phyloP scores from a whole-genome alignment of 2,888 invertebrate genomes.

The Thera obeliscata region DNA sequence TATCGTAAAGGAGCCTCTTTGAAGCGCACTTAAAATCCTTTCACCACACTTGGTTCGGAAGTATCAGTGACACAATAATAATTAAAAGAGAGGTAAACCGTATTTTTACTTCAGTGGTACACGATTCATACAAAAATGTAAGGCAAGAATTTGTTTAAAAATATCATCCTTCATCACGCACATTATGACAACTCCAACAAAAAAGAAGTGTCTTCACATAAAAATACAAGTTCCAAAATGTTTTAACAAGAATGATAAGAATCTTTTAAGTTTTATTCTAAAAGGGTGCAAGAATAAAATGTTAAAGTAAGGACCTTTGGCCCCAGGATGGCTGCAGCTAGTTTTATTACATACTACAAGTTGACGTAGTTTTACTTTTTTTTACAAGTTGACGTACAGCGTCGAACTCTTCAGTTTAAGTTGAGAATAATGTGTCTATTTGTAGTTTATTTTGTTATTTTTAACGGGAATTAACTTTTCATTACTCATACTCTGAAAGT shows the following conservation, averaged over 20 bases:
- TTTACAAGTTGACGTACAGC: conserved; percentile 72
- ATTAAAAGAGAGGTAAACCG: too few species aligned
- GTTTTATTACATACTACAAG: conserved; percentile 75
- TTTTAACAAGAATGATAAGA: conserved; percentile 63
- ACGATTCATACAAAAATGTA: too few species aligned
- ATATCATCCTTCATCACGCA: conserved; percentile 39
- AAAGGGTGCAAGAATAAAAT: conserved; percentile 66
- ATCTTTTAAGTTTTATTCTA: conserved; percentile 62
- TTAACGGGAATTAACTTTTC: not conserved
- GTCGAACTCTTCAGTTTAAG: conserved; percentile 43
- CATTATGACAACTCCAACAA: conserved; percentile 46
- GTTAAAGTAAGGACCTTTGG: conserved; percentile 67
- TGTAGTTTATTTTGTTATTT: not conserved
- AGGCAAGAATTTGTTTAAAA: too few species aligned
- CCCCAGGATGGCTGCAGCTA: conserved; percentile 67
- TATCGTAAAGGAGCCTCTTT: too few species aligned
- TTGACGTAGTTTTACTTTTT: conserved; percentile 76
- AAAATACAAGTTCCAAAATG: conserved; percentile 60
- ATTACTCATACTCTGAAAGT: too few species aligned
- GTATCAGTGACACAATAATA: too few species aligned
- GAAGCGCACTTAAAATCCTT: too few species aligned
- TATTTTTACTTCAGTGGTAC: too few species aligned
- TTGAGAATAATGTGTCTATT: not conserved
- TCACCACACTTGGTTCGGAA: too few species aligned
- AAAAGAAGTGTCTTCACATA: conserved; percentile 43